Conservation (phyloP, 2,113 vertebrate species). For the Macrotis lagotis region DNA sequence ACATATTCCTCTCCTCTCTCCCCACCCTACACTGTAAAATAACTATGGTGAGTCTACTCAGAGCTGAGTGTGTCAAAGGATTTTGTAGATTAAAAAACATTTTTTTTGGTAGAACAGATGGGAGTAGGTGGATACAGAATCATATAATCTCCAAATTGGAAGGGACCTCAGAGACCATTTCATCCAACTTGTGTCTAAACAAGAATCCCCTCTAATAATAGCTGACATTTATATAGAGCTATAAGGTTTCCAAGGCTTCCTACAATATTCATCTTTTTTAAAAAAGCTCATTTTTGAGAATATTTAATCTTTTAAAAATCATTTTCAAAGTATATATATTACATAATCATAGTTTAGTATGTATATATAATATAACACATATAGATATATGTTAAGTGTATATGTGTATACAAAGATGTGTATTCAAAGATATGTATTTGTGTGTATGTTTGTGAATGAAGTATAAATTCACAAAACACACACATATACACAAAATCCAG, state of each 20-base stretch:
- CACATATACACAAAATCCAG: not conserved
- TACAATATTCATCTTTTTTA: not conserved
- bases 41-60: not conserved
- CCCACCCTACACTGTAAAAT: not conserved
- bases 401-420: not conserved
- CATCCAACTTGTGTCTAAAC: not conserved
- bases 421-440: not conserved
- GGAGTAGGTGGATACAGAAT: not conserved
- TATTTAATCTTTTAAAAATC: not conserved
- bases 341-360: not conserved
- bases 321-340: not conserved
- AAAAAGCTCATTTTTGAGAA: no score
- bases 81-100: not conserved
- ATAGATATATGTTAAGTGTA: not conserved
- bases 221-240: not conserved
- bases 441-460: no score
- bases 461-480: no score
- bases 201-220: constrained; percentile 4
- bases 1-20: not conserved
- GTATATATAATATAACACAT: not conserved
- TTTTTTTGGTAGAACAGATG: not conserved
- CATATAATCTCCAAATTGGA: not conserved
- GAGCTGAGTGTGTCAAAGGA: not conserved
- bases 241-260: not conserved
- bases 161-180: not conserved